These are phyloP conservation scores for Siniperca knerii DNA, from an alignment of 2,113 vertebrate species.

Conservation along the genomic window DNA sequence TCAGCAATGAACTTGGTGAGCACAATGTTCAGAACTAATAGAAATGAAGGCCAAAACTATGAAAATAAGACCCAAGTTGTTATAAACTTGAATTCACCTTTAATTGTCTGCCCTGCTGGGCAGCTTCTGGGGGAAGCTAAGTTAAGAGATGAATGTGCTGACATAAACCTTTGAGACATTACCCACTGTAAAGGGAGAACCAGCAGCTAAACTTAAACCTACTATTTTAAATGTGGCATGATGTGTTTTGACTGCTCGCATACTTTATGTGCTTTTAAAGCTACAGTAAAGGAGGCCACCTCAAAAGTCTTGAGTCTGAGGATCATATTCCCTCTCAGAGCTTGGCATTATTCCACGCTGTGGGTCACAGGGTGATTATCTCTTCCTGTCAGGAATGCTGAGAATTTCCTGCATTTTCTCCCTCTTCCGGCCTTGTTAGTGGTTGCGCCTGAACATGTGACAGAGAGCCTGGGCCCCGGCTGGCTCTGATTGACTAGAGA, in stretches of 20 bases:
- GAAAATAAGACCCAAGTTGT: neutral
- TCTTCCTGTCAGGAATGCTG: slow-evolving; percentile 87
- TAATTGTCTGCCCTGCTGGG: neutral
- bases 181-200: slow-evolving; percentile 9
- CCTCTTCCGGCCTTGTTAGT: slow-evolving; percentile 76
- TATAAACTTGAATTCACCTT: slow-evolving; percentile 17
- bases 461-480: slow-evolving; percentile 31
- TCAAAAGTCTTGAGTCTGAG: slow-evolving; percentile 36
- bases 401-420: slow-evolving; percentile 83
- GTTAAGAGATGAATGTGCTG: slow-evolving; percentile 13
- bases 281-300: slow-evolving; percentile 52
- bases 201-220: slow-evolving; percentile 39
- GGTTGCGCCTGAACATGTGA: slow-evolving; percentile 71
- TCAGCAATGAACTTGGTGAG: neutral
- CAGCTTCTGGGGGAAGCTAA: neutral
- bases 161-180: slow-evolving; percentile 23
- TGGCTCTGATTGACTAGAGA: slow-evolving; percentile 59
- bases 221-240: slow-evolving; percentile 31
- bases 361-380: slow-evolving; percentile 83
- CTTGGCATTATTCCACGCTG: slow-evolving; percentile 69
- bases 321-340: slow-evolving; percentile 66
- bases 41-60: neutral
- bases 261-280: slow-evolving; percentile 44
- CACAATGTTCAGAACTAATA: neutral
- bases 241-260: slow-evolving; percentile 36